Evolutionary conservation across 2,888 invertebrate species (phyloP).

Genomic region (Ennomos fuscantarius): DNA sequence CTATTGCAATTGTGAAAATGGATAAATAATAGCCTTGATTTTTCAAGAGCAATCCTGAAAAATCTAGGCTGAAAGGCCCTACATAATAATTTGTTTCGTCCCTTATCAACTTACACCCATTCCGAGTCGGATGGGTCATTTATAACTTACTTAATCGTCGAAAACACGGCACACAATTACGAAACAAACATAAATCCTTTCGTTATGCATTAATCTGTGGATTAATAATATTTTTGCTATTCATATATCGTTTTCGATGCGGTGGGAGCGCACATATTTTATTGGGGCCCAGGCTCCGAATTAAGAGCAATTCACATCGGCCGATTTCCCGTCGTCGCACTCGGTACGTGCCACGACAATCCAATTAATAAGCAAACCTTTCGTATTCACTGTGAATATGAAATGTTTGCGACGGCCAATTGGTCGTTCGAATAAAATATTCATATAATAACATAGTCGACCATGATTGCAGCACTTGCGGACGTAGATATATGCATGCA

Average conservation of each 20-base stretch:
- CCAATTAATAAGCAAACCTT: slow-evolving; percentile 81
- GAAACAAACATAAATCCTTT: slow-evolving; percentile 35
- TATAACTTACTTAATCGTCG: slow-evolving; percentile 29
- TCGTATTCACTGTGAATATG: slow-evolving; percentile 76
- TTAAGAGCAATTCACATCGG: slow-evolving; percentile 75
- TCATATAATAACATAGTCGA: slow-evolving; percentile 70
- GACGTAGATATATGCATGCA: background rate
- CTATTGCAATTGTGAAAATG: too few species aligned
- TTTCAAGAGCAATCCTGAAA: background rate
- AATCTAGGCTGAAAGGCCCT: slow-evolving; percentile 4
- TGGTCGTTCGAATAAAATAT: slow-evolving; percentile 76
- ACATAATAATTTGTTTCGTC: slow-evolving; percentile 23
- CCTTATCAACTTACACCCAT: slow-evolving; percentile 29
- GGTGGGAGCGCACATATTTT: slow-evolving; percentile 64
- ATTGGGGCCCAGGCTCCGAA: slow-evolving; percentile 61
- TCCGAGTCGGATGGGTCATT: slow-evolving; percentile 27
- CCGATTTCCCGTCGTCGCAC: slow-evolving; percentile 64
- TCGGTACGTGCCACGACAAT: slow-evolving; percentile 69
- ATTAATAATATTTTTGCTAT: slow-evolving; percentile 64
- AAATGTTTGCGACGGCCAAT: slow-evolving; percentile 73
- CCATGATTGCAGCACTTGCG: slow-evolving; percentile 33
- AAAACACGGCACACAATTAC: slow-evolving; percentile 31
- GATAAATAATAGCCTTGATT: too few species aligned
- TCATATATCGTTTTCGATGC: slow-evolving; percentile 58
- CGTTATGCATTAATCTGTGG: slow-evolving; percentile 42